Base-by-base conservation (phyloP, 2,888 invertebrate species). In the Meta bourneti region DNA sequence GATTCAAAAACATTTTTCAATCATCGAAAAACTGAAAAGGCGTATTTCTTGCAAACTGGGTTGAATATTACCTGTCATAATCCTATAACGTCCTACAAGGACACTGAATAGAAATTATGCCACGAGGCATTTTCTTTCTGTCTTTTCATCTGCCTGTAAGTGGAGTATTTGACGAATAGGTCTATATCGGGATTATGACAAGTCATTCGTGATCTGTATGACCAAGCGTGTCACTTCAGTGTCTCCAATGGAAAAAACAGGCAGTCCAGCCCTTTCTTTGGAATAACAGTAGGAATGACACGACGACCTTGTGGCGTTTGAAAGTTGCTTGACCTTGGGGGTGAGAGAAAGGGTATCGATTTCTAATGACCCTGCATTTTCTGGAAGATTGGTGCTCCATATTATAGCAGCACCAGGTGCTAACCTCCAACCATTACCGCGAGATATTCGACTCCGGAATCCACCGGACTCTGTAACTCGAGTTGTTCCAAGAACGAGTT, bases 261-360 rank as follows among this genome's bases (percentile, higher is more conserved):
- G 1, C 11, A 6, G 13, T 13, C 8, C 61, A 4, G 11, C 7
- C 16, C 13, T 72, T 72, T 72, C 72, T 34, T n/a, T n/a, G 49
- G 34, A 79, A 79, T 54, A 79, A 79, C 61, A 54, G 54, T 54
- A 54, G 34, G 7, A 54, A 51, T 74, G 72, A 72, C 72, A 13
- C 54, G 13, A n/a, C 20, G 86, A 78, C 79, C 79, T 79, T 86
- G 79, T 49, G 71, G 70, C 34, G 77, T 48, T 49, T 8, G 61
- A 52, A 71, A 86, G 86, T 86, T 86, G 51, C 78, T 86, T 71
- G 79, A 86, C 86, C 79, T 79, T 79, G 52, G 48, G 19, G 16
- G 19, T 16, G 20, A 71, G 20, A 6, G 5, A 34, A 20, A 61
- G 61, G 61, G 72, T 61, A 72, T 83, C 54, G 19, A 70, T 48